phyloP scores from a whole-genome alignment of 2,113 vertebrate species.

The Crocuta crocuta region DNA sequence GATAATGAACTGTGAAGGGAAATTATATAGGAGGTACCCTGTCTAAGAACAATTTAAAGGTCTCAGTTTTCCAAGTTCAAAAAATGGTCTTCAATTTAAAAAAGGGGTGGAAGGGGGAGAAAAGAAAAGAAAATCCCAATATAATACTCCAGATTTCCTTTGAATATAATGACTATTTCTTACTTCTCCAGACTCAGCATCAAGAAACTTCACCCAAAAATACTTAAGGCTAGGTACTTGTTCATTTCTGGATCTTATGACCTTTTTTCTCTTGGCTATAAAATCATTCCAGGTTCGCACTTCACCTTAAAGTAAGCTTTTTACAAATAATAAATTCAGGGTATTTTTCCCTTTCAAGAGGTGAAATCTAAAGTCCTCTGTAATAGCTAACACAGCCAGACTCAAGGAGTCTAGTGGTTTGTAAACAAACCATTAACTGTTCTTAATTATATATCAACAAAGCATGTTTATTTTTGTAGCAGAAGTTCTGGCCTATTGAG shows the following conservation, averaged over 20 bases:
- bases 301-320: neutral
- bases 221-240: neutral
- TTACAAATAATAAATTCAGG: constrained; percentile 38
- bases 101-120: neutral
- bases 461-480: constrained; percentile 51
- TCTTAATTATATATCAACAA: constrained; percentile 63
- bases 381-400: constrained; percentile 40
- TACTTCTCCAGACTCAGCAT: neutral
- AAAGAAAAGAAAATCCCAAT: neutral
- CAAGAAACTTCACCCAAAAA: constrained; percentile 2
- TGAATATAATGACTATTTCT: neutral
- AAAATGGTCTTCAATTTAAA: neutral
- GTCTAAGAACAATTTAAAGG: constrained; percentile 5
- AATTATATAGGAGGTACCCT: neutral
- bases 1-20: constrained; percentile 26
- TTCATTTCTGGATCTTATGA: neutral
- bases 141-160: neutral
- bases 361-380: constrained; percentile 36
- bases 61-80: constrained; percentile 54
- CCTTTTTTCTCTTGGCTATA: constrained; percentile 16
- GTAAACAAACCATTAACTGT: constrained; percentile 65
- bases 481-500: neutral
- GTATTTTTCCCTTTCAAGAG: constrained; percentile 31
- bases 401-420: constrained; percentile 33
- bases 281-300: neutral